Percentiles rank a stretch among this genome's conserved stretches.
Conservation (phyloP, 2,797 vertebrate species). For the Craterocephalus amniculus region DNA sequence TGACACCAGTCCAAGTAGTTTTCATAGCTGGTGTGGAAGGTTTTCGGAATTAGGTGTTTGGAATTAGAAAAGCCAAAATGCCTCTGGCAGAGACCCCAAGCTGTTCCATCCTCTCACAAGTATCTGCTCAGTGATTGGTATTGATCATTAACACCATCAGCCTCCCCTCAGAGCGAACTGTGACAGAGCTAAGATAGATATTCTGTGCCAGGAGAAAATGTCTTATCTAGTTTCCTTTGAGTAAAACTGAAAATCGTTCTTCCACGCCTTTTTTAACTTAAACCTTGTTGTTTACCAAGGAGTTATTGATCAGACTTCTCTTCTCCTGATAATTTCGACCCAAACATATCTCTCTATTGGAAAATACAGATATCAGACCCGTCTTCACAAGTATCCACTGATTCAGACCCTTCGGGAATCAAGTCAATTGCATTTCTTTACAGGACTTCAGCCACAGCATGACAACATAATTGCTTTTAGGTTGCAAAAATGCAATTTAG, state of each 20-base stretch:
- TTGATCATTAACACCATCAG: constrained; percentile 48
- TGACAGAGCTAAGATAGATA: constrained; percentile 12
- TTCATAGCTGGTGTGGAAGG: too few relatives aligned
- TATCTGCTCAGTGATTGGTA: constrained; percentile 42
- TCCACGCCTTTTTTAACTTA: not conserved
- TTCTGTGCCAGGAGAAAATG: constrained; percentile 14
- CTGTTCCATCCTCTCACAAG: constrained; percentile 24
- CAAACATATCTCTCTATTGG: not conserved
- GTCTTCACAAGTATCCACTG: too few relatives aligned
- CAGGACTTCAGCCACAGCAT: not conserved
- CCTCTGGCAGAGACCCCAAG: constrained; percentile 10
- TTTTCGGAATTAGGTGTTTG: too few relatives aligned
- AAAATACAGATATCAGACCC: not conserved
- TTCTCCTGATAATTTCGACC: not conserved
- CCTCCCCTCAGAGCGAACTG: constrained; percentile 12
- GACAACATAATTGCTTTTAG: too few relatives aligned
- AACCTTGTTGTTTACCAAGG: constrained; percentile 8
- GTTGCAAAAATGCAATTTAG: too few relatives aligned
- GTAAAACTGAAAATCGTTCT: constrained; percentile 26
- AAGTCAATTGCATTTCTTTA: not conserved
- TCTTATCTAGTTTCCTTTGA: constrained; percentile 17
- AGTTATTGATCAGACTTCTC: constrained; percentile 5
- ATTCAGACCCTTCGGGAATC: too few relatives aligned
- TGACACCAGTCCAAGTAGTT: not conserved
- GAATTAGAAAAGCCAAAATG: constrained; percentile 17